Evolutionary conservation across 2,113 vertebrate genomes (phyloP).

Genomic region (Nycticebus coucang): DNA sequence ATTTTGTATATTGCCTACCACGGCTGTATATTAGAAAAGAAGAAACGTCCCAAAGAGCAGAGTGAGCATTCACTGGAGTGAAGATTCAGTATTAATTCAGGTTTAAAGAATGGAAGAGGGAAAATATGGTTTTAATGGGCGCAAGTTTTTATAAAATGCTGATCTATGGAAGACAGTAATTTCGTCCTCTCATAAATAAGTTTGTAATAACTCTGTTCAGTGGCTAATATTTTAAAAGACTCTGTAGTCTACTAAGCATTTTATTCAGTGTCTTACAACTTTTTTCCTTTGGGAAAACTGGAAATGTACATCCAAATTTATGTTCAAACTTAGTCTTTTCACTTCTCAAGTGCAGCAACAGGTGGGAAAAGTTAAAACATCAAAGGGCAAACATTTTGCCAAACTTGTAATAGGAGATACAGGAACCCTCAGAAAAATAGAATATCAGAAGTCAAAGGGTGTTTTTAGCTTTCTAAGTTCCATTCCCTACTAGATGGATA

Average conservation of each 20-base stretch:
- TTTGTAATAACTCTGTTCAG: background rate
- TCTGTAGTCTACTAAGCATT: background rate
- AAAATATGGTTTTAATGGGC: background rate
- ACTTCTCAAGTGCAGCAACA: background rate
- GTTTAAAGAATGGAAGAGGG: background rate
- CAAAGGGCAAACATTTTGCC: slow-evolving; percentile 11
- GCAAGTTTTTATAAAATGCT: background rate
- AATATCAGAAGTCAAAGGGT: background rate
- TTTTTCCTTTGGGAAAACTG: background rate
- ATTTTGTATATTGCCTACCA: background rate
- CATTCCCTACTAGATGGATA: background rate
- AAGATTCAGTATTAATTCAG: background rate
- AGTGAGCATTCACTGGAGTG: background rate
- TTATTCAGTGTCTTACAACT: background rate
- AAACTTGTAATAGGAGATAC: background rate
- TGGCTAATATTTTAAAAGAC: background rate
- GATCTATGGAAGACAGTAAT: background rate
- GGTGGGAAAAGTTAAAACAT: slow-evolving; percentile 30
- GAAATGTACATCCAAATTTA: background rate
- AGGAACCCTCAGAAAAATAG: background rate
- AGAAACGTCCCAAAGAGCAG: background rate
- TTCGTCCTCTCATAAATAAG: background rate
- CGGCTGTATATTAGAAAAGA: background rate
- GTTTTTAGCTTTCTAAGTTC: background rate
- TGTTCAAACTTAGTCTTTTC: background rate